Conservation (phyloP, 2,113 vertebrate species). For the Cyphomyrus plagiostoma region DNA sequence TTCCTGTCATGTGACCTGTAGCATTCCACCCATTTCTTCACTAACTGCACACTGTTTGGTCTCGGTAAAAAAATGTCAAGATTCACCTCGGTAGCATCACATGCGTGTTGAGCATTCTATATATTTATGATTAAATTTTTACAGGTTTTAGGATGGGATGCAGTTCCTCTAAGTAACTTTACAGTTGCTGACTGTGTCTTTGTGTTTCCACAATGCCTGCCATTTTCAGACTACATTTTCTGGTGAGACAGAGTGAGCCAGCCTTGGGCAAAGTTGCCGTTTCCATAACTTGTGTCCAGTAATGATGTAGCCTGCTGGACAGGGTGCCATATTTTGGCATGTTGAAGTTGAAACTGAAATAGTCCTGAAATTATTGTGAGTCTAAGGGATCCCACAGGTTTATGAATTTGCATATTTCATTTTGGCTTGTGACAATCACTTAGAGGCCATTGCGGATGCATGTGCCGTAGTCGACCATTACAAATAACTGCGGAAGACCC, state of each 20-base stretch:
- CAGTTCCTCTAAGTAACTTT: neutral
- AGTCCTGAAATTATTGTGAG: neutral
- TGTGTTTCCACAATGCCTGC: neutral
- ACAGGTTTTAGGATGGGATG: neutral
- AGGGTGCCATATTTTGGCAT: neutral
- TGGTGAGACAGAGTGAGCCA: neutral
- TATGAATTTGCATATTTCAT: neutral
- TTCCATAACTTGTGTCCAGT: neutral
- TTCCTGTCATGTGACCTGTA: neutral
- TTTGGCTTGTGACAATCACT: neutral
- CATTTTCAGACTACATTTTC: neutral
- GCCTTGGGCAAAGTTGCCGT: neutral
- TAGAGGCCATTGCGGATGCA: neutral
- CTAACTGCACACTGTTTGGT: neutral
- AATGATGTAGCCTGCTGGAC: neutral
- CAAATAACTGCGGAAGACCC: neutral
- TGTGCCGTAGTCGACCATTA: neutral
- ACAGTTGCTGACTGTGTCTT: neutral
- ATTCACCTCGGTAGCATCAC: neutral
- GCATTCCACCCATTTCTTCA: neutral
- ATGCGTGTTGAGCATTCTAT: neutral
- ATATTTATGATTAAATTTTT: neutral
- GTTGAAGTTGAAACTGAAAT: neutral
- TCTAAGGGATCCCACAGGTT: neutral
- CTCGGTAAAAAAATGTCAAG: neutral